phyloP scores from a whole-genome alignment of 2,113 vertebrate genomes.

The Nyctereutes procyonoides region DNA sequence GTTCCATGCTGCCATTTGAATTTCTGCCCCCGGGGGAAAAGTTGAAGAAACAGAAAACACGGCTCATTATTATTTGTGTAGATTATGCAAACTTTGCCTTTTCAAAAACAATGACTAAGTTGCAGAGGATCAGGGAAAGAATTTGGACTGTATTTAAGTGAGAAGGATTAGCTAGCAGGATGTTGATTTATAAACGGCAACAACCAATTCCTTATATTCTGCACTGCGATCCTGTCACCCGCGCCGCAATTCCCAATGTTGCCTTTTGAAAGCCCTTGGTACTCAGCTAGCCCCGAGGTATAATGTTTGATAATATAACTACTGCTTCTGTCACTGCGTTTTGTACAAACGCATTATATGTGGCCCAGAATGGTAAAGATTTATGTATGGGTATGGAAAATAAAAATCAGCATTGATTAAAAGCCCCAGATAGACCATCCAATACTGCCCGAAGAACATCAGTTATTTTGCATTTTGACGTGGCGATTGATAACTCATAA shows the following conservation, averaged over 20 bases:
- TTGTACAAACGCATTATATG: slow-evolving; percentile 96
- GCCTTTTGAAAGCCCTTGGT: slow-evolving; percentile 94
- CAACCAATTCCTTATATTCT: slow-evolving; percentile 93
- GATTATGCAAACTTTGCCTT: slow-evolving; percentile 88
- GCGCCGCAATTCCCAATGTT: slow-evolving; percentile 89
- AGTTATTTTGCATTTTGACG: slow-evolving; percentile 99
- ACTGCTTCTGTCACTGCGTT: slow-evolving; percentile 96
- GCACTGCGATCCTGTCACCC: slow-evolving; percentile 89
- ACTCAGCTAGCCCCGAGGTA: slow-evolving; percentile 95
- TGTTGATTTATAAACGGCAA: slow-evolving; percentile 95
- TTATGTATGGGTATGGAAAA: slow-evolving; percentile 95
- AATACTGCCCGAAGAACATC: slow-evolving; percentile 98
- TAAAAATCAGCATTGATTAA: slow-evolving; percentile 98
- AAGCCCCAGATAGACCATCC: slow-evolving; percentile 99
- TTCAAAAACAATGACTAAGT: slow-evolving; percentile 85
- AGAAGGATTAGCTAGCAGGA: slow-evolving; percentile 93
- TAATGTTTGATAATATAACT: slow-evolving; percentile 99
- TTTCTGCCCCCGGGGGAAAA: slow-evolving; percentile 83
- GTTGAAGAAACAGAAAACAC: slow-evolving; percentile 86
- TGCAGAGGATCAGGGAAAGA: slow-evolving; percentile 88
- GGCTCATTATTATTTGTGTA: slow-evolving; percentile 85
- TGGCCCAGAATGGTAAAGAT: slow-evolving; percentile 93
- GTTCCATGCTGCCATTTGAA: slow-evolving; percentile 67
- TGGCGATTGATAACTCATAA: slow-evolving; percentile 99
- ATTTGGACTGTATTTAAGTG: slow-evolving; percentile 92